Evolutionary conservation across 1,140 invertebrate species (phyloP).

Genomic region (Phymastichus coffea): DNA sequence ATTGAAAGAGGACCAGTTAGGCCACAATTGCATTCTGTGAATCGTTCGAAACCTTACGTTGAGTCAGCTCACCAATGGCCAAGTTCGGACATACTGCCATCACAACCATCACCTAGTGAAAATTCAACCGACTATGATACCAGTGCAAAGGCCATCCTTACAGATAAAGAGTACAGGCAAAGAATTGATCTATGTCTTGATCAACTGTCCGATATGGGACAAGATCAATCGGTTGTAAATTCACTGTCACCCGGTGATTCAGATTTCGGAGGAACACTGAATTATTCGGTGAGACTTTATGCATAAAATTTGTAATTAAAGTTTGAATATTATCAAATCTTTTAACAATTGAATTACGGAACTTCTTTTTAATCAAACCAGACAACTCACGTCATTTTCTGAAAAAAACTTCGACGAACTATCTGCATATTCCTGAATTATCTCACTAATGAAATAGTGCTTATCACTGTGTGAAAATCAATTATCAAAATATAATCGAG

Average conservation of each 20-base stretch:
- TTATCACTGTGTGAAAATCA: too few species aligned
- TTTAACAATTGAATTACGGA: too few species aligned
- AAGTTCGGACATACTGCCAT: neutral
- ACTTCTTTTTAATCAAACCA: too few species aligned
- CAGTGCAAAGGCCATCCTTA: conserved; percentile 35
- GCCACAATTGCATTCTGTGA: conserved; percentile 22
- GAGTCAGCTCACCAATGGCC: neutral
- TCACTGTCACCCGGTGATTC: neutral
- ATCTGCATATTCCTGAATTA: too few species aligned
- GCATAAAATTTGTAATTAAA: too few species aligned
- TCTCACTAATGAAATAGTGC: too few species aligned
- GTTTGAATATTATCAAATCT: too few species aligned
- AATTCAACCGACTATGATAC: conserved; percentile 30
- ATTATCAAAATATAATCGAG: too few species aligned
- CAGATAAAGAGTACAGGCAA: conserved; percentile 33
- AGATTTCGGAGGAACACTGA: neutral
- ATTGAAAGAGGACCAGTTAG: conserved; percentile 40
- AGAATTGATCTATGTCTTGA: conserved; percentile 38
- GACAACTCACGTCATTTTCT: too few species aligned
- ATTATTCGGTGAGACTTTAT: conserved; percentile 10
- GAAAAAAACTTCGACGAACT: too few species aligned
- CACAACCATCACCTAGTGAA: neutral
- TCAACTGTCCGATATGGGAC: conserved; percentile 4
- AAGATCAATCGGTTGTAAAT: neutral
- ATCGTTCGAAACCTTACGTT: conserved; percentile 31